phyloP scores from a whole-genome alignment of 2,797 vertebrate genomes.

The Dryobates pubescens region DNA sequence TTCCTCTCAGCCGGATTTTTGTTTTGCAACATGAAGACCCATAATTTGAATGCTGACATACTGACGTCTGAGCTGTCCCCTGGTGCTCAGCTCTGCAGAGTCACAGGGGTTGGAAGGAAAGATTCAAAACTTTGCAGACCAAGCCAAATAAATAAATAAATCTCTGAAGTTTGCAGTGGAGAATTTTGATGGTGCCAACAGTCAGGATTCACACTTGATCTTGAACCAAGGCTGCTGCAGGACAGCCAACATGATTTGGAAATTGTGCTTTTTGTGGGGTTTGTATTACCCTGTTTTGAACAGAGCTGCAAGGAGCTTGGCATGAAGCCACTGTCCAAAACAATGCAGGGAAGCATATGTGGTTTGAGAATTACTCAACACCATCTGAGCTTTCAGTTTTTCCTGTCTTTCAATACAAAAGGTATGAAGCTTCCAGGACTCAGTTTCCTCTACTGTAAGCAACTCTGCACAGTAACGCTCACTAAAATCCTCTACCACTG shows the following conservation, averaged over 20 bases:
- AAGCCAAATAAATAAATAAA: not conserved
- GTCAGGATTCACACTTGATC: not conserved
- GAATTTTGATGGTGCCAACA: not conserved
- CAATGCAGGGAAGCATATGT: slow-evolving; percentile 55
- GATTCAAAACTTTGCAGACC: not conserved
- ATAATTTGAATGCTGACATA: not conserved
- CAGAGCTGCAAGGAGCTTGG: slow-evolving; percentile 33
- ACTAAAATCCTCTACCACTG: not conserved
- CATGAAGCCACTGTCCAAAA: slow-evolving; percentile 27
- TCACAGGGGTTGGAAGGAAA: not conserved
- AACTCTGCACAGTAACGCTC: not conserved
- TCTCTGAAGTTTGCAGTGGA: not conserved
- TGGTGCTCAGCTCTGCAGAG: not conserved
- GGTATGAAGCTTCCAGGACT: slow-evolving; percentile 4
- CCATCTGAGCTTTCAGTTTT: slow-evolving; percentile 44
- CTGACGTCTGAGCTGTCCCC: not conserved
- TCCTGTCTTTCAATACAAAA: slow-evolving; percentile 51
- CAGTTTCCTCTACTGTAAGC: slow-evolving; percentile 25
- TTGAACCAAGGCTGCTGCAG: not conserved
- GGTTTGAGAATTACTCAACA: slow-evolving; percentile 47
- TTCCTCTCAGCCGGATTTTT: not conserved
- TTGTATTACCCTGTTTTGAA: not conserved
- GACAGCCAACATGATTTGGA: not conserved
- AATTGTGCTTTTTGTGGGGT: not conserved
- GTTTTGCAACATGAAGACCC: not conserved